A percentile compares a stretch with the other conserved stretches of the same genome.
Conservation (phyloP, 2,113 vertebrate genomes). For the Pygoscelis adeliae region DNA sequence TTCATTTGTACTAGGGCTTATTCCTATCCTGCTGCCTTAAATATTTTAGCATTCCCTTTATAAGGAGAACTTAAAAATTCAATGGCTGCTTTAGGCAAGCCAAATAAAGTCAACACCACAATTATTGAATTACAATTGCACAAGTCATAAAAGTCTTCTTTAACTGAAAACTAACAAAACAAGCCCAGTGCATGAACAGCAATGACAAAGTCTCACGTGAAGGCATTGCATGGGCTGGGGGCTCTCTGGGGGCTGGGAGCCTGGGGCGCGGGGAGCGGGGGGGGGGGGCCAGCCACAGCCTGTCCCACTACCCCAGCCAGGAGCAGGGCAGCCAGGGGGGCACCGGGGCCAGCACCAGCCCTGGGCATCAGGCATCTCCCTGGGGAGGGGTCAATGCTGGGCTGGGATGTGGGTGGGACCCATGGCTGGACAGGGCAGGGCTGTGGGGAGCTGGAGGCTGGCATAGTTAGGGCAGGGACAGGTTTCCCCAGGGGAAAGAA, state of each 20-base stretch:
- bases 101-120: neutral
- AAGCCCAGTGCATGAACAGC: neutral
- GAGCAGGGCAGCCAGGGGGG: neutral
- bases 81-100: neutral
- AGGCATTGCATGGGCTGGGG: neutral
- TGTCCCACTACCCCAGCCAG: neutral
- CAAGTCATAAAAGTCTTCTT: neutral
- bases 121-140: neutral
- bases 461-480: fast-evolving
- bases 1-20: neutral
- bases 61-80: neutral
- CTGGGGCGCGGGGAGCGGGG: fast-evolving
- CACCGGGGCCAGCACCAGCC: fast-evolving
- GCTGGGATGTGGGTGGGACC: no score
- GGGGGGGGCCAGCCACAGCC: neutral
- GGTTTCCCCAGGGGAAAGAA: neutral
- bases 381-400: neutral
- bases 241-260: neutral
- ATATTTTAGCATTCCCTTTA: neutral
- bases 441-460: fast-evolving
- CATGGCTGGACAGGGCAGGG: neutral
- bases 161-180: neutral
- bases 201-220: neutral
- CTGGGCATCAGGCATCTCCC: fast-evolving
- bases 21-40: neutral